Base-by-base conservation (phyloP, 2,888 invertebrate species). In the Drosophila suboccidentalis region DNA sequence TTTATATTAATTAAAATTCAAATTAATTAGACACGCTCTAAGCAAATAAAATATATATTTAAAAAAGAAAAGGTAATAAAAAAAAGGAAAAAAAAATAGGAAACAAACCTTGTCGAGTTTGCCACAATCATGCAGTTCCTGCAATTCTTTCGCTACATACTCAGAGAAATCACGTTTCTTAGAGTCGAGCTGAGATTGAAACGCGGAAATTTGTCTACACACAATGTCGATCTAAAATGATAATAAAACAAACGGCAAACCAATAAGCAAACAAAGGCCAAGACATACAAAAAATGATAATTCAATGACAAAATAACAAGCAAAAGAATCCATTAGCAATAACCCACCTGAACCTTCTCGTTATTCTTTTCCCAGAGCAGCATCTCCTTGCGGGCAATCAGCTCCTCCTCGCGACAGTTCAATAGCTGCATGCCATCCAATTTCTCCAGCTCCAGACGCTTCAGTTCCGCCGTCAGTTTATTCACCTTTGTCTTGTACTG, bases 211-310 rank as follows among this genome's bases (percentile, higher is more conserved):
- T 91, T 94, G 94, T 80, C 93, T 93, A 92, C 94, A 95, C 92
- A 95, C 95, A 91, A 94, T 94, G 93, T 95, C 95, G 93, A 95
- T 95, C 96, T 96, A 92, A 89, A 91, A 90, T 87, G 88, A 91
- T 89, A 91, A 91, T 90, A 82, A 89, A 91, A 76, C 60, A 58
- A 77, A 75, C 78, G 51, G 60, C 81, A 80, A 63, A 75, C 51
- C 15, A 44, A 81, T 74, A 87, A 90, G 78, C 71, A 87, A 91
- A 91, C 83, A 83, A 90, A 91, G 61, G 17, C 51, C 41, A 58
- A 54, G 60, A 64, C 53, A 62, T 55, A 22, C 13, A 47, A 72
- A 46, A 72, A 79, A 87, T 84, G 65, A 87, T 76, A 72, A 80
- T 55, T 26, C 43, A 61, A 74, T 32, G 15, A 44, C 34, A 82